These are phyloP conservation scores for Sphyrna mokarran DNA, from an alignment of 2,113 vertebrate species.

Conservation along the genomic window DNA sequence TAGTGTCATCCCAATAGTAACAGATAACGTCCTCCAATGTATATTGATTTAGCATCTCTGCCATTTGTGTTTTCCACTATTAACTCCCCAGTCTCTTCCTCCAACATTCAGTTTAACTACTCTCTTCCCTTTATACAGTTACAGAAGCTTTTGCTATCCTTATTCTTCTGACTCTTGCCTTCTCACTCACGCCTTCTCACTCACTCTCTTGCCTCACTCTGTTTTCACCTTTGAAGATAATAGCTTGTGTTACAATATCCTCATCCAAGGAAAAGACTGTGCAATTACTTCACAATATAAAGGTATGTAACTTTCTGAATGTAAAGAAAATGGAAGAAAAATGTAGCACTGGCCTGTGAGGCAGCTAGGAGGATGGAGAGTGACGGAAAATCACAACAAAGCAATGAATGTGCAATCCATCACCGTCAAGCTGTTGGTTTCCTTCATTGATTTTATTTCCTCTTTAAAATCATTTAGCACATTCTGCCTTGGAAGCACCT, in stretches of 20 bases:
- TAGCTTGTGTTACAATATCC: neutral
- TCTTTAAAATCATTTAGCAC: neutral
- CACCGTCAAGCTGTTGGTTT: too few species aligned
- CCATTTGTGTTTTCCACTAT: too few species aligned
- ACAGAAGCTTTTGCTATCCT: too few species aligned
- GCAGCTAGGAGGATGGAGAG: neutral
- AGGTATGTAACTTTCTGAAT: constrained; percentile 35
- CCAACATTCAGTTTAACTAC: too few species aligned
- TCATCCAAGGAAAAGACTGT: neutral
- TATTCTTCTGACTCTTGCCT: too few species aligned
- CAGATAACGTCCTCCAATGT: too few species aligned
- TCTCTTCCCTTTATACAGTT: too few species aligned
- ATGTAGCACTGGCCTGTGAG: neutral
- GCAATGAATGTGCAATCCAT: neutral
- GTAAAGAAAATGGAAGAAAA: neutral
- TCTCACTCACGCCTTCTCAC: too few species aligned
- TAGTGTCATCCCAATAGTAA: too few species aligned
- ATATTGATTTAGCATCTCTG: too few species aligned
- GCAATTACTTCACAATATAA: neutral
- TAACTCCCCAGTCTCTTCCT: too few species aligned
- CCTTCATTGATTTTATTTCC: neutral
- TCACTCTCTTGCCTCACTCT: too few species aligned
- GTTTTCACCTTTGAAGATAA: neutral
- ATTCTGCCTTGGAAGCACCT: neutral
- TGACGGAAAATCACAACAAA: neutral